Evolutionary conservation across 2,113 vertebrate species (phyloP).

Genomic region (Tylochromis polylepis): DNA sequence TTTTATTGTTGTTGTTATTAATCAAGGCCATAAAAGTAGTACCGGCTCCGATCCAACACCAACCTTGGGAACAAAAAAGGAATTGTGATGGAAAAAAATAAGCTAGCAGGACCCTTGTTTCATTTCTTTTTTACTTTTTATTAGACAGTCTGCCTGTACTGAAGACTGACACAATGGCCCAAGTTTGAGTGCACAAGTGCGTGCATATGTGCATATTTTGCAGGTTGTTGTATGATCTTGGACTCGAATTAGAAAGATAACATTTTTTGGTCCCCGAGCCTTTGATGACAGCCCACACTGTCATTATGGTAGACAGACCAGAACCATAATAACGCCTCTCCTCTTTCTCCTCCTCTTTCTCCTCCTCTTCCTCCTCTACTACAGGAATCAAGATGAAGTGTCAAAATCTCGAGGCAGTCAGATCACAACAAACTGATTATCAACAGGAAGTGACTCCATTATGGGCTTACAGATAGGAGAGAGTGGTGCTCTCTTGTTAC

Average conservation of each 20-base stretch:
- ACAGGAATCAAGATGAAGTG: conserved; percentile 52
- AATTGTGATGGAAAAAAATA: neutral
- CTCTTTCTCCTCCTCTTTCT: neutral
- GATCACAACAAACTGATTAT: conserved; percentile 71
- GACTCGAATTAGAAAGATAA: neutral
- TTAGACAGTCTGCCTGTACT: neutral
- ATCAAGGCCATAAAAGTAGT: conserved; percentile 18
- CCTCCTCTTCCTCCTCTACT: neutral
- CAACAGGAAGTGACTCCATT: conserved; percentile 75
- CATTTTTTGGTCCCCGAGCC: neutral
- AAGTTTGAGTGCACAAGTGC: neutral
- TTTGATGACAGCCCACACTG: conserved; percentile 24
- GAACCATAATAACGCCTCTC: conserved; percentile 27
- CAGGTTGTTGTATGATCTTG: neutral
- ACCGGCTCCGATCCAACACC: neutral
- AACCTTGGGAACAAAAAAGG: neutral
- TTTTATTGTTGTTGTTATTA: conserved; percentile 53
- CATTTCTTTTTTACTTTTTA: neutral
- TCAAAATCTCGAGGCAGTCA: conserved; percentile 52
- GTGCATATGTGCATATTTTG: neutral
- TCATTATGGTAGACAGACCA: conserved; percentile 27
- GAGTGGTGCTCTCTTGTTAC: conserved; percentile 68
- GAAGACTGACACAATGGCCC: neutral
- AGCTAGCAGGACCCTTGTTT: neutral
- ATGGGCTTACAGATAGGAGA: conserved; percentile 66